Evolutionary conservation across 1,140 invertebrate genomes (phyloP), one percentile per base, ranked within the genome.

Genomic region (Ceratitis capitata): DNA sequence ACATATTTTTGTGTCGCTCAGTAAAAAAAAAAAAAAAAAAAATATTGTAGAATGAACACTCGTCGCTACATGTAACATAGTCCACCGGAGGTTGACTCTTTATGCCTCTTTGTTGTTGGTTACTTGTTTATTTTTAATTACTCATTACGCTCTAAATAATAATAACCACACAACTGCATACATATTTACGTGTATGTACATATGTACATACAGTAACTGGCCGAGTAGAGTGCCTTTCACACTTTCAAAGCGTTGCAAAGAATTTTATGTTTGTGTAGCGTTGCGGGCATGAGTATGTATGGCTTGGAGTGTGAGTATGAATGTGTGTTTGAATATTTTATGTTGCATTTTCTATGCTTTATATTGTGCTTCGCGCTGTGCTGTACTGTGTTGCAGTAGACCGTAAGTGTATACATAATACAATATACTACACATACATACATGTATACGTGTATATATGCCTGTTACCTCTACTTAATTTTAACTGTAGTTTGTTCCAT

Each of bases 111-210:
- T 78, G 14, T 16, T 78, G n/a, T 74, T 23, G 29, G 35, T 35
- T 56, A 35, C n/a, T 39, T 35, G 69, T 45, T 47, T 45, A 45
- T 78, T 78, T 45, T 78, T 78, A 78, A 78, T 78, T 78, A 78
- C 69, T 78, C 69, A 78, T 78, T 78, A 78, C 69, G 69, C 69
- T 78, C 69, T 78, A 78, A 78, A 78, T 78, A 78, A 39, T 78
- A 78, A 78, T 78, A 78, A 78, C 69, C 69, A 32, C 39, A 78
- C 64, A 74, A n/a, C n/a, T n/a, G n/a, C n/a, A n/a, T n/a, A n/a
- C n/a, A n/a, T n/a, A n/a, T n/a, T n/a, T n/a, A n/a, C n/a, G n/a
- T n/a, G n/a, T n/a, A n/a, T n/a, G n/a, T n/a, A n/a, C n/a, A n/a
- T n/a, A n/a, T 74, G 35, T 74, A 39, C 35, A 74, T 32, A 39